Evolutionary conservation across 2,888 invertebrate species (phyloP), one percentile per base, ranked within the genome.

Genomic region (Ligdia adustata): DNA sequence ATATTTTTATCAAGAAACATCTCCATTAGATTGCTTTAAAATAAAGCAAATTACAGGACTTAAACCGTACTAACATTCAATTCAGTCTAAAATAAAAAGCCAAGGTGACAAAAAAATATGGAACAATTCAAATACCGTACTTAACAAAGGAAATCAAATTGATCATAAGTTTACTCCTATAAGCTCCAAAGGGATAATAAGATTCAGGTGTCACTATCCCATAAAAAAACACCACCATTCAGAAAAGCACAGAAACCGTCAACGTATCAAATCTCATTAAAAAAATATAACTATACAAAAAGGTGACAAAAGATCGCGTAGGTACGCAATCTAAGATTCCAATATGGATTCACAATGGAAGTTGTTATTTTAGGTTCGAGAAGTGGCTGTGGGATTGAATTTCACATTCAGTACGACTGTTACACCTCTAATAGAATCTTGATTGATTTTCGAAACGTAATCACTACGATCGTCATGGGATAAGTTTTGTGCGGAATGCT

Each of bases 131-230:
- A 54, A 59, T 47, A 69, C 79, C 82, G n/a, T 85, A 80, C 82
- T 27, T 40, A 57, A 71, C 78, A 82, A 82, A 79, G 70, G 66
- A 68, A 64, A 66, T 66, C 69, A 74, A 79, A 83, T 79, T 79
- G 80, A 84, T 84, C 81, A 77, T 53, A 73, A 69, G 66, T 69
- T 69, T 65, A 74, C 65, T 65, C 66, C 60, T 49, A n/a, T 69
- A 66, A 58, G 51, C 56, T 57, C 57, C n/a, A 62, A 80, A 81
- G 67, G 79, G 79, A 79, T 77, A 12, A 24, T 7, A 13, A 72
- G 72, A 75, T 84, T 89, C 89, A 87, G 89, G 89, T 89, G 89
- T 88, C 86, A 86, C 60, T 64, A 72, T 33, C 75, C 40, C 24
- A 51, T 51, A 78, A 72, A 75, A 75, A 78, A 22, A 22, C 22